Evolutionary conservation across 2,113 vertebrate genomes (phyloP).

Genomic region (Nycticorax nycticorax): DNA sequence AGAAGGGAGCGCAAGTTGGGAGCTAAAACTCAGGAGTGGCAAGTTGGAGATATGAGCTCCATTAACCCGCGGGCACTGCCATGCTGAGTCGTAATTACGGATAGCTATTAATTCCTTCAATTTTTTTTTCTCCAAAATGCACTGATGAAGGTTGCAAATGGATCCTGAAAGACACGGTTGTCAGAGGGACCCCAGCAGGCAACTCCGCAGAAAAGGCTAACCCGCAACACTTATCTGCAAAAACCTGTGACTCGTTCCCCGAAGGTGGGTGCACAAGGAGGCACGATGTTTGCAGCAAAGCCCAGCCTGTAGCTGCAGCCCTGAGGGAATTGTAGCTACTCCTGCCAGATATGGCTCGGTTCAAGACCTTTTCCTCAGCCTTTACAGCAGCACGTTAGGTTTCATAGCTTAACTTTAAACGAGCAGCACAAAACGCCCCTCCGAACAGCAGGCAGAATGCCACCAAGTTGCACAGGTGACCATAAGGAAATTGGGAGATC

Average conservation of each 20-base stretch:
- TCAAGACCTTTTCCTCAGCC: background rate
- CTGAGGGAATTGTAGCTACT: background rate
- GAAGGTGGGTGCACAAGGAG: rapidly evolving
- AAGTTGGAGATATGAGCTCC: background rate
- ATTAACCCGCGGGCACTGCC: background rate
- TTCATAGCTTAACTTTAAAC: background rate
- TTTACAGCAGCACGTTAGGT: background rate
- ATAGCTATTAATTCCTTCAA: background rate
- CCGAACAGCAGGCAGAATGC: background rate
- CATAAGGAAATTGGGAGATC: background rate
- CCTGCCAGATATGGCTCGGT: background rate
- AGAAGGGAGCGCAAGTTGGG: background rate
- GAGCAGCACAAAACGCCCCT: background rate
- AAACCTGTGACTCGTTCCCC: background rate
- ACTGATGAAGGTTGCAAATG: background rate
- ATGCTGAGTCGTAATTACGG: rapidly evolving
- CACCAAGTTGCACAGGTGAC: background rate
- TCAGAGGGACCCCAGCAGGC: background rate
- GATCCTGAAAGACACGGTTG: background rate
- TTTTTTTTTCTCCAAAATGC: background rate
- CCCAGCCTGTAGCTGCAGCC: background rate
- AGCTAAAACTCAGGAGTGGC: background rate
- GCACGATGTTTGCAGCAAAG: background rate
- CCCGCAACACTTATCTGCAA: background rate
- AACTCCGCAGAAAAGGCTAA: background rate